Conservation (phyloP, 1,140 invertebrate genomes). For the Drosophila tsacasi region DNA sequence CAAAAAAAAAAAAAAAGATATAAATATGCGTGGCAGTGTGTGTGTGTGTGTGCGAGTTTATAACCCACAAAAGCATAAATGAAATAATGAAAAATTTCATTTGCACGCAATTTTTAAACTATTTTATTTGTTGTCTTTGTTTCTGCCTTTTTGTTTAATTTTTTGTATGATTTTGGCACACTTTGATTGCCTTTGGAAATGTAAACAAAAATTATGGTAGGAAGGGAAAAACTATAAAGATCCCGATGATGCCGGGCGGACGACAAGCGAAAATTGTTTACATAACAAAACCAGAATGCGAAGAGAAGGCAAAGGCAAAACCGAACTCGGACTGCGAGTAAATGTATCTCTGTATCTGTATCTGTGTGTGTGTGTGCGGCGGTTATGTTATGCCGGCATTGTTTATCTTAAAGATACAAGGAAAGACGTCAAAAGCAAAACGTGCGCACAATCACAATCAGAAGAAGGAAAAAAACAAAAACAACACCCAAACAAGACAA, state of each 20-base stretch:
- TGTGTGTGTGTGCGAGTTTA: constrained; percentile 13
- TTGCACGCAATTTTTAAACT: constrained; percentile 63
- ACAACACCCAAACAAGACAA: constrained; percentile 41
- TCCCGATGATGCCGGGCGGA: constrained; percentile 57
- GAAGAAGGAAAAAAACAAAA: constrained; percentile 31
- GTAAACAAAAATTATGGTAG: constrained; percentile 73
- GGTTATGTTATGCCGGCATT: constrained; percentile 77
- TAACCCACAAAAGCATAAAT: constrained; percentile 22
- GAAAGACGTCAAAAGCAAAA: constrained; percentile 72
- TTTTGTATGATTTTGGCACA: constrained; percentile 56
- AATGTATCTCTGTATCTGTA: background rate
- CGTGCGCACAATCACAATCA: constrained; percentile 59
- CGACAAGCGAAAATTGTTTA: constrained; percentile 69
- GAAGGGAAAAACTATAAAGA: constrained; percentile 29
- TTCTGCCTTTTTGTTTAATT: background rate
- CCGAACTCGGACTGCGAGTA: constrained; percentile 8
- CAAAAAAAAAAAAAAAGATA: constrained; percentile 46
- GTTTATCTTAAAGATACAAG: constrained; percentile 81
- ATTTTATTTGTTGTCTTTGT: background rate
- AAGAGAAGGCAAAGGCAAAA: constrained; percentile 26
- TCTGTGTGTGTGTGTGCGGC: constrained; percentile 10
- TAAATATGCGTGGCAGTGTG: constrained; percentile 10
- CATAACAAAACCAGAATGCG: constrained; percentile 77
- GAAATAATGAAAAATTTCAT: constrained; percentile 41
- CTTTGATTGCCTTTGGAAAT: constrained; percentile 72